Conservation (phyloP, 2,113 vertebrate species). For the Hucho hucho region DNA sequence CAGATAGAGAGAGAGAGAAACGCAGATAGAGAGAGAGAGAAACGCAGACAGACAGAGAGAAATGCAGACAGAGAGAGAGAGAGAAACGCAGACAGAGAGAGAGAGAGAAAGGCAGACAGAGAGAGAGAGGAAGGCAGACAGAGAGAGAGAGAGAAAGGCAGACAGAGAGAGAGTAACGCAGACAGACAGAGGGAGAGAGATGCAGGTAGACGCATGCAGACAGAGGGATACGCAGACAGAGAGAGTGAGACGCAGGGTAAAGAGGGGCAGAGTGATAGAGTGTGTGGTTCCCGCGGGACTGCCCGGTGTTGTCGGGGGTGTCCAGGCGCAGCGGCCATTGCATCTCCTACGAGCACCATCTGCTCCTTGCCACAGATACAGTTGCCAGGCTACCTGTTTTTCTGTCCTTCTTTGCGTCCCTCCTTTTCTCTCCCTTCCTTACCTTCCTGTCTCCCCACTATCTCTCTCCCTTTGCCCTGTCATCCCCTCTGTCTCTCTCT, state of each 20-base stretch:
- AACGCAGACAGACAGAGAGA: too few species aligned
- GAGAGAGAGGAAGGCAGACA: too few species aligned
- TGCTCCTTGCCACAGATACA: conserved; percentile 8
- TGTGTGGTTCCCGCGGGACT: not conserved
- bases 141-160: too few species aligned
- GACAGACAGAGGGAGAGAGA: not conserved
- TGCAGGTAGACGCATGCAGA: too few species aligned
- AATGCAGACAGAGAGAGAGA: too few species aligned
- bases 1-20: too few species aligned
- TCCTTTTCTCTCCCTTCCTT: not conserved
- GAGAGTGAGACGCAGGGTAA: not conserved
- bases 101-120: too few species aligned
- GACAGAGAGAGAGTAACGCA: too few species aligned
- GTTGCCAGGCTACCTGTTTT: conserved; percentile 6
- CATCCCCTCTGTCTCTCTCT: conserved; percentile 11
- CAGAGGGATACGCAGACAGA: not conserved
- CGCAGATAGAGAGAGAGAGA: too few species aligned
- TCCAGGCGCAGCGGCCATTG: conserved; percentile 3
- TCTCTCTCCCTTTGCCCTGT: not conserved
- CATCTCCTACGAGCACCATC: conserved; percentile 6
- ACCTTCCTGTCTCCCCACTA: not conserved
- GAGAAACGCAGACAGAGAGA: too few species aligned
- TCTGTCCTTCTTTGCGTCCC: not conserved
- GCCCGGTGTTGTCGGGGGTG: conserved; percentile 9
- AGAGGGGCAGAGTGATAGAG: not conserved